Conservation (phyloP, 37 sponge, comb jelly and placozoan species). For the Chondrilla cf. caribensis region DNA sequence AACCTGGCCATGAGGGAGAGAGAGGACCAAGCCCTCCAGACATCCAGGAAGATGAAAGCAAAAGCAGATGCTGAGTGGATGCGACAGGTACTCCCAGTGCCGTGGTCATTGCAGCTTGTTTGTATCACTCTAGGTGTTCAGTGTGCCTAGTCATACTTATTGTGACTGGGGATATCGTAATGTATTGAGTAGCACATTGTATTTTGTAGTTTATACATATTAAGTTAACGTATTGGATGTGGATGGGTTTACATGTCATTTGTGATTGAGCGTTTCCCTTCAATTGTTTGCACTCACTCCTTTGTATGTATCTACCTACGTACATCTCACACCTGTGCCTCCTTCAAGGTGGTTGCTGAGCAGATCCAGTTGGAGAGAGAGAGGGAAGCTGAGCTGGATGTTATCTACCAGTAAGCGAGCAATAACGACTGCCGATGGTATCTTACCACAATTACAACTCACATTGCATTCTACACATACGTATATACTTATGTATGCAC, state of each 20-base stretch:
- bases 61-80: constrained; percentile 86
- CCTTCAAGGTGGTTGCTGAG: constrained; percentile 66
- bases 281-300: background rate
- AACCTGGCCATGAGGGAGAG: constrained; percentile 57
- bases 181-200: too few species aligned
- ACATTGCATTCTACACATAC: too few species aligned
- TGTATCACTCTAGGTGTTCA: too few species aligned
- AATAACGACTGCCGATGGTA: too few species aligned
- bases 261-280: too few species aligned
- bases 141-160: too few species aligned
- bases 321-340: background rate
- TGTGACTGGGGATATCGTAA: too few species aligned
- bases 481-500: too few species aligned
- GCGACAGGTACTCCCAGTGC: constrained; percentile 57
- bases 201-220: too few species aligned
- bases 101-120: background rate
- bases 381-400: constrained; percentile 87
- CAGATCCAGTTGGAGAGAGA: constrained; percentile 85
- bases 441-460: too few species aligned
- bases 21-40: constrained; percentile 43
- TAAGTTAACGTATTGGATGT: too few species aligned
- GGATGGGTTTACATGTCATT: too few species aligned
- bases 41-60: constrained; percentile 74
- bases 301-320: background rate
- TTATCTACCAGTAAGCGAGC: constrained; percentile 64